Percentiles rank a stretch among this genome's conserved stretches.
Conservation (phyloP, 2,888 invertebrate species). For the Blastobasis adustella region DNA sequence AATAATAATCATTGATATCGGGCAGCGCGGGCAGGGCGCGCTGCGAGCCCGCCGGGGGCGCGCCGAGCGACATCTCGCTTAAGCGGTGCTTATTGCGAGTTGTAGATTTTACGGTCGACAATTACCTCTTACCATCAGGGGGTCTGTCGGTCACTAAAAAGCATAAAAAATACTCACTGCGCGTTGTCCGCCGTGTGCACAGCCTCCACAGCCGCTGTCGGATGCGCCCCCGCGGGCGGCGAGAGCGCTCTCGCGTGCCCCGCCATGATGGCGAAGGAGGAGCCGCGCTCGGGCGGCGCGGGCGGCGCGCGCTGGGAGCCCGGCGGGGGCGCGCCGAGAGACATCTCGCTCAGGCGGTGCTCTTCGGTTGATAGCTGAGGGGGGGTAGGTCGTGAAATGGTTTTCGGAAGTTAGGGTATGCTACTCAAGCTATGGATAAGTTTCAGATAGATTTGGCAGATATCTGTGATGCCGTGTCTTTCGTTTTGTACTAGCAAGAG, state of each 20-base stretch:
- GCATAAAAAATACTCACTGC: background rate
- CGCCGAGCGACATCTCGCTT: conserved; percentile 23
- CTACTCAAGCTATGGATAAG: too few species aligned
- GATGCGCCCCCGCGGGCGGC: conserved; percentile 24
- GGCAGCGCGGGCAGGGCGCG: conserved; percentile 82
- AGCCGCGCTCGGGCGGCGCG: conserved; percentile 90
- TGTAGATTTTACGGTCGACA: too few species aligned
- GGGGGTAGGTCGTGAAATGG: background rate
- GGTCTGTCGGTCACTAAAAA: background rate
- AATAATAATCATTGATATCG: conserved; percentile 44
- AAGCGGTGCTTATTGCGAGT: conserved; percentile 28
- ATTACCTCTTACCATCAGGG: too few species aligned
- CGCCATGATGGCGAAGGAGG: conserved; percentile 91
- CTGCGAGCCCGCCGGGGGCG: background rate
- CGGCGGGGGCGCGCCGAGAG: conserved; percentile 10
- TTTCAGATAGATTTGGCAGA: too few species aligned
- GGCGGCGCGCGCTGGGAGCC: conserved; percentile 53
- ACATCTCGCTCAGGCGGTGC: conserved; percentile 26
- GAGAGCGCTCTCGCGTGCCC: conserved; percentile 59
- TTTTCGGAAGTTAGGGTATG: too few species aligned
- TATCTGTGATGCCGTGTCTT: too few species aligned
- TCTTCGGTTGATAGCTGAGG: conserved; percentile 24
- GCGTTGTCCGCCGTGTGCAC: conserved; percentile 53
- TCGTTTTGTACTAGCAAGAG: too few species aligned
- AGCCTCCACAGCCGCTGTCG: conserved; percentile 17